phyloP scores from a whole-genome alignment of 35 echinoderm and acorn worm genomes.

The Holothuria glaberrima region DNA sequence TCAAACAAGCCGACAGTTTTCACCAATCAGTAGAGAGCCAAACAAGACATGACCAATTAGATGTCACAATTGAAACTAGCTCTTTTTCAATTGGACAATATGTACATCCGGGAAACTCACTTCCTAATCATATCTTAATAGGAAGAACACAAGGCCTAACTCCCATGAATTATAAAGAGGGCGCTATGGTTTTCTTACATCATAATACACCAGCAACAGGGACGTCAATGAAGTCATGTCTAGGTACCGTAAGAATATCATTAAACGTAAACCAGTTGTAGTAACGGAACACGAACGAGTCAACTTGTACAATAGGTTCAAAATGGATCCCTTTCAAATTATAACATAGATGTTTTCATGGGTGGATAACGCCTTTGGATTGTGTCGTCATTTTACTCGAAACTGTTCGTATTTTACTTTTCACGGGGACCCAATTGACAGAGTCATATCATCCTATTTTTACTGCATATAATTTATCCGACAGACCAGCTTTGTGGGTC shows the following conservation, averaged over 20 bases:
- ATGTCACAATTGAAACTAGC: no score
- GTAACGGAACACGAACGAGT: background rate
- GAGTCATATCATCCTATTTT: slow-evolving; percentile 50
- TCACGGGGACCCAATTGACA: slow-evolving; percentile 34
- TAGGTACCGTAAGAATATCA: background rate
- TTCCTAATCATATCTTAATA: slow-evolving; percentile 10
- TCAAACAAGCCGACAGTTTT: background rate
- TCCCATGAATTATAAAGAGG: background rate
- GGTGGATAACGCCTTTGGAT: slow-evolving; percentile 28
- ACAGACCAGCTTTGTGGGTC: slow-evolving; percentile 50
- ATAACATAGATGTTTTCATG: slow-evolving; percentile 5
- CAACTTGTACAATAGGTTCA: background rate
- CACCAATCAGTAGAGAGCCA: background rate
- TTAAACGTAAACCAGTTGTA: background rate
- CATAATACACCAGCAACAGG: slow-evolving; percentile 56
- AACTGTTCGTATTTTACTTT: slow-evolving; percentile 66
- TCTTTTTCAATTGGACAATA: background rate
- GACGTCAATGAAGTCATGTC: background rate
- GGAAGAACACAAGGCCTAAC: background rate
- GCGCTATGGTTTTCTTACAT: background rate
- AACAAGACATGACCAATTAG: background rate
- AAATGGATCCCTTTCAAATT: background rate
- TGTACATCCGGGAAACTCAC: background rate
- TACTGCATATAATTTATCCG: slow-evolving; percentile 24
- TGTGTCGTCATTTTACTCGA: slow-evolving; percentile 4